A percentile compares a stretch with the other conserved stretches of the same genome.
Conservation (phyloP, 2,888 invertebrate genomes). For the Polyommatus icarus region DNA sequence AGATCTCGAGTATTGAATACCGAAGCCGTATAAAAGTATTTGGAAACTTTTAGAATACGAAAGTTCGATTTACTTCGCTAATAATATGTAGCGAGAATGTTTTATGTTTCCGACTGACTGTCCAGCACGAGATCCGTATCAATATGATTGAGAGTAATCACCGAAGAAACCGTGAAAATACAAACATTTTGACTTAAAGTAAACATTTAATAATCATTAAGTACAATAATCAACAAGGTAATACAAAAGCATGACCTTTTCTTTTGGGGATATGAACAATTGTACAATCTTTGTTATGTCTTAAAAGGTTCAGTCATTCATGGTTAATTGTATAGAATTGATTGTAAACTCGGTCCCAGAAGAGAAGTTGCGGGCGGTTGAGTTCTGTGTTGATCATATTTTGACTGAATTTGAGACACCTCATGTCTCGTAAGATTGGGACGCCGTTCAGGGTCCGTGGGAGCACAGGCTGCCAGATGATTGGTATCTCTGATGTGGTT, state of each 20-base stretch:
- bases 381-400: conserved; percentile 48
- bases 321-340: conserved; percentile 53
- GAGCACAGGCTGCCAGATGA: conserved; percentile 60
- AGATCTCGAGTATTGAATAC: background rate
- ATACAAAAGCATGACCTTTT: background rate
- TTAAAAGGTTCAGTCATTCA: background rate
- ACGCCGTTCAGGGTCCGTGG: conserved; percentile 39
- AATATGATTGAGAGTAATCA: background rate
- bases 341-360: conserved; percentile 66
- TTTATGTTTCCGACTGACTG: background rate
- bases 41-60: background rate
- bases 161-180: background rate
- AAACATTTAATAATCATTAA: background rate
- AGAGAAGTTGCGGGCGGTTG: conserved; percentile 47
- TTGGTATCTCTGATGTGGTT: conserved; percentile 54
- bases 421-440: conserved; percentile 47
- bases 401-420: conserved; percentile 49
- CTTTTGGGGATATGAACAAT: background rate
- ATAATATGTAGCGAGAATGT: background rate
- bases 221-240: background rate
- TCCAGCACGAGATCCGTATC: background rate
- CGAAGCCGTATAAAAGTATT: background rate
- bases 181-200: background rate
- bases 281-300: background rate
- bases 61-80: background rate